Conservation (phyloP, 1,140 invertebrate species). For the Psilanteris sp. region DNA sequence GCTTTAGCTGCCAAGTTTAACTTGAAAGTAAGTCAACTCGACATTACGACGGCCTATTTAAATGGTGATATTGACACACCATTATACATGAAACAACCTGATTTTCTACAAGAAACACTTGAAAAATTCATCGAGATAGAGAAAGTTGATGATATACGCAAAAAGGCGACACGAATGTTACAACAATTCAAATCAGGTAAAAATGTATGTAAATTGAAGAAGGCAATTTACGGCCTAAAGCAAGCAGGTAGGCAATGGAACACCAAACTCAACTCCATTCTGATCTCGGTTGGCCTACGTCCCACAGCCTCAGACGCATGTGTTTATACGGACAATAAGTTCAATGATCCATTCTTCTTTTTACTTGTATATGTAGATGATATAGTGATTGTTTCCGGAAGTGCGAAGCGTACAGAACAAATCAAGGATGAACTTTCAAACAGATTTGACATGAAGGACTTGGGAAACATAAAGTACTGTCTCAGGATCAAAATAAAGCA, state of each 20-base stretch:
- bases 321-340: not conserved
- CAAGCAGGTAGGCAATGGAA: too few species aligned
- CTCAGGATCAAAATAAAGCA: slow-evolving; percentile 27
- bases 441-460: not conserved
- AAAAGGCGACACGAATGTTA: not conserved
- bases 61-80: too few species aligned
- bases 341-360: not conserved
- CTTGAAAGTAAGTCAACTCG: not conserved
- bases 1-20: not conserved
- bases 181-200: not conserved
- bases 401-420: not conserved
- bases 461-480: slow-evolving; percentile 14
- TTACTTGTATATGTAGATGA: not conserved
- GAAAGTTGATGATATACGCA: not conserved
- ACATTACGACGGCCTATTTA: too few species aligned
- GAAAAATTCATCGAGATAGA: not conserved
- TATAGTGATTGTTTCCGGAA: not conserved
- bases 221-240: too few species aligned
- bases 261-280: not conserved
- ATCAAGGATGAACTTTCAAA: not conserved
- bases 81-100: too few species aligned
- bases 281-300: not conserved
- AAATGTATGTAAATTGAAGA: not conserved
- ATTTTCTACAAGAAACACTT: too few species aligned
- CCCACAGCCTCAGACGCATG: not conserved